Evolutionary conservation across 2,888 invertebrate species (phyloP).

Genomic region (Sisyra nigra): DNA sequence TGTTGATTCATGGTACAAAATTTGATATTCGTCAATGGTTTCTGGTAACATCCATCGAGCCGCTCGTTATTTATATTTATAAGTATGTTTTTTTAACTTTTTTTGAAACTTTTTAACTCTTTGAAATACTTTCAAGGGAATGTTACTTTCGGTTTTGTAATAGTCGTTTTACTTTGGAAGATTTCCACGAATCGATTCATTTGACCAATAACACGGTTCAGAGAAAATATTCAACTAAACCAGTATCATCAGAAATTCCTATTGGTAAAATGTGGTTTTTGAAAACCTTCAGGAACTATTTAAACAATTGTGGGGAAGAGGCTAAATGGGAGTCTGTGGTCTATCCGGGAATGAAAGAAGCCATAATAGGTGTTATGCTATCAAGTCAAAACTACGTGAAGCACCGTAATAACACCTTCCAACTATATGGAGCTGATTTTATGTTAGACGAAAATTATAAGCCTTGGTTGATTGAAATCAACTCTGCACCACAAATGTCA

Average conservation of each 20-base stretch:
- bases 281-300: slow-evolving; percentile 50
- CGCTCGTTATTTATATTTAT: slow-evolving; percentile 85
- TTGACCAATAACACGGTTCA: slow-evolving; percentile 89
- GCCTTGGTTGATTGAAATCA: slow-evolving; percentile 90
- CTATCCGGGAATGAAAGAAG: slow-evolving; percentile 54
- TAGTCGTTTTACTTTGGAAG: slow-evolving; percentile 68
- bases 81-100: slow-evolving; percentile 36
- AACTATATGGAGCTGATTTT: slow-evolving; percentile 90
- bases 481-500: slow-evolving; percentile 84
- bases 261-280: slow-evolving; percentile 93
- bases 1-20: slow-evolving; percentile 79
- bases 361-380: slow-evolving; percentile 44
- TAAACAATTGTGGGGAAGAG: slow-evolving; percentile 53
- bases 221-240: slow-evolving; percentile 61
- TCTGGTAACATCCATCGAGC: slow-evolving; percentile 77
- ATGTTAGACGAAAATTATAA: slow-evolving; percentile 77
- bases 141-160: slow-evolving; percentile 87
- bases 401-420: slow-evolving; percentile 68
- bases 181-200: slow-evolving; percentile 86
- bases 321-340: slow-evolving; percentile 71
- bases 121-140: slow-evolving; percentile 39
- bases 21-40: slow-evolving; percentile 96
- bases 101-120: neutral
- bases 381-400: slow-evolving; percentile 80
- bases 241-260: slow-evolving; percentile 59